These are phyloP conservation scores for Drepanosiphum platanoidis DNA, from an alignment of 2,888 invertebrate genomes.

Conservation along the genomic window DNA sequence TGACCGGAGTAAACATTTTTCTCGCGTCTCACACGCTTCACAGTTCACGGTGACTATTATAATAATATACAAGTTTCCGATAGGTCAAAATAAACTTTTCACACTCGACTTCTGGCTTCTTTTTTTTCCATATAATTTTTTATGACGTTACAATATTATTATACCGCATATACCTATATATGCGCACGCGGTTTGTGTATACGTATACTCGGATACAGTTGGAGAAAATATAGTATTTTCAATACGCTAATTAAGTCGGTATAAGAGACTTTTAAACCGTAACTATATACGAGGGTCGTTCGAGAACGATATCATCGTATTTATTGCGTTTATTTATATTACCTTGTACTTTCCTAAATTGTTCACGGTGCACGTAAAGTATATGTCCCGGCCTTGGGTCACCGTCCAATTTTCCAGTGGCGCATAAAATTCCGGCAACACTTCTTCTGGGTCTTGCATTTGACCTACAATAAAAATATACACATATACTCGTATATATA, in stretches of 20 bases:
- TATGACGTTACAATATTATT: too few relatives aligned
- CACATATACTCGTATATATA: too few relatives aligned
- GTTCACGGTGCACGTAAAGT: conserved; percentile 90
- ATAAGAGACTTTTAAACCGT: background rate
- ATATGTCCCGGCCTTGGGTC: conserved; percentile 86
- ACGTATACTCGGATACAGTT: background rate
- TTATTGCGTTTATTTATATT: conserved; percentile 65
- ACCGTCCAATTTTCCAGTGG: conserved; percentile 88
- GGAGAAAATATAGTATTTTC: background rate
- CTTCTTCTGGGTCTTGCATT: conserved; percentile 73
- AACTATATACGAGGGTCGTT: background rate
- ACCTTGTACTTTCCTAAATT: conserved; percentile 89
- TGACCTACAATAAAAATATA: conserved; percentile 72
- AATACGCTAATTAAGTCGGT: background rate
- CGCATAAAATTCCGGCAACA: conserved; percentile 83
- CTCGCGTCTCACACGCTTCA: background rate
- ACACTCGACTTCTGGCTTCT: background rate
- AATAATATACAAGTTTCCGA: background rate
- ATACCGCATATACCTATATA: too few relatives aligned
- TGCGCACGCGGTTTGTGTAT: too few relatives aligned
- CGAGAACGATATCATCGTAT: background rate
- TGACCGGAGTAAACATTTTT: background rate
- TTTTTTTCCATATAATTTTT: background rate
- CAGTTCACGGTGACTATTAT: background rate
- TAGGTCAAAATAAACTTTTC: conserved; percentile 5